Percentiles rank a stretch among this genome's conserved stretches.
These are phyloP conservation scores for Cydia strobilella DNA, from an alignment of 1,140 invertebrate species.

Conservation along the genomic window DNA sequence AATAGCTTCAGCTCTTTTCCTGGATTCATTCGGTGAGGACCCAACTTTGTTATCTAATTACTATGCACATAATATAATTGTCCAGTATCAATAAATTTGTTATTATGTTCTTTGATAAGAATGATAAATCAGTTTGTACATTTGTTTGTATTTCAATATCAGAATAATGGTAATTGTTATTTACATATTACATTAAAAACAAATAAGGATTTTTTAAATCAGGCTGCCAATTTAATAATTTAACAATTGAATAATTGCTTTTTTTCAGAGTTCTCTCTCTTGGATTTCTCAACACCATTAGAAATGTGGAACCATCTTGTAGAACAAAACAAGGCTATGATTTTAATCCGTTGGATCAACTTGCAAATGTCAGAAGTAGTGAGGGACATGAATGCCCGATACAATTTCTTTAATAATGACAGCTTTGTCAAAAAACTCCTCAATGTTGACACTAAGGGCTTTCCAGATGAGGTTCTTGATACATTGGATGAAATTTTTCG, in stretches of 20 bases:
- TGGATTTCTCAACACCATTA: conserved; percentile 74
- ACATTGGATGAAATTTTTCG: conserved; percentile 78
- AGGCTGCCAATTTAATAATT: too few relatives aligned
- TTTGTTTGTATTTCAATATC: background rate
- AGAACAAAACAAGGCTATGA: conserved; percentile 76
- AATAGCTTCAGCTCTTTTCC: conserved; percentile 79
- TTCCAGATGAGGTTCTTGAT: conserved; percentile 60
- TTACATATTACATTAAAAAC: background rate
- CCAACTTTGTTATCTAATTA: conserved; percentile 28
- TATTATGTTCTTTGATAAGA: conserved; percentile 21
- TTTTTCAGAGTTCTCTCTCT: conserved; percentile 78
- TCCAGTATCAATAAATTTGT: conserved; percentile 2
- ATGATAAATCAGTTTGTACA: background rate
- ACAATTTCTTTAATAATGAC: conserved; percentile 72
- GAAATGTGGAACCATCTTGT: conserved; percentile 80
- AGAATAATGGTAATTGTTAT: conserved; percentile 17
- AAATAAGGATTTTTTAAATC: background rate
- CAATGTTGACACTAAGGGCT: conserved; percentile 69
- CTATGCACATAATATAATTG: background rate
- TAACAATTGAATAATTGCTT: conserved; percentile 24
- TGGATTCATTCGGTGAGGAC: conserved; percentile 79
- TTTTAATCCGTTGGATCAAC: conserved; percentile 80
- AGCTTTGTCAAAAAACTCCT: conserved; percentile 67
- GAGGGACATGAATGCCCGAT: conserved; percentile 70
- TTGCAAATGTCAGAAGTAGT: conserved; percentile 74